A percentile compares a stretch with the other conserved stretches of the same genome.
phyloP scores from a whole-genome alignment of 1,140 invertebrate species.

The Drosophila eugracilis region DNA sequence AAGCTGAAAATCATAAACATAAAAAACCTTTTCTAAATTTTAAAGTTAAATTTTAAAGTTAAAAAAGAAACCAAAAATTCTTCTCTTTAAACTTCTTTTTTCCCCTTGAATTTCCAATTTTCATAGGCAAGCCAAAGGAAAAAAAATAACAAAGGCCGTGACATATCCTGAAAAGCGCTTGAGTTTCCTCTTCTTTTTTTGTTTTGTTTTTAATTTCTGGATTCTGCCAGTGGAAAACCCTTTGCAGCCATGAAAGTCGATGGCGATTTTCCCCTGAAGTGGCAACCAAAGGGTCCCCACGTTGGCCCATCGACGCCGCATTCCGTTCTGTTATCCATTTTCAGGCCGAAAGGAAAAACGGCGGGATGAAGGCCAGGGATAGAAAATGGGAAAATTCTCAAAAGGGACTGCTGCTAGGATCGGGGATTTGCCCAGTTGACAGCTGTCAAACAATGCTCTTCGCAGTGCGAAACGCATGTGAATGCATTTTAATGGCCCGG shows the following conservation, averaged over 20 bases:
- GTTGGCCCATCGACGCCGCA: constrained; percentile 47
- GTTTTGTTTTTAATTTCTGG: neutral
- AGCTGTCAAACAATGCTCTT: constrained; percentile 53
- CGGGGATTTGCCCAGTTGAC: constrained; percentile 23
- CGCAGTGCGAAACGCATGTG: constrained; percentile 42
- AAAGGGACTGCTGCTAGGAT: too few species aligned
- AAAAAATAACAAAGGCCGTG: neutral
- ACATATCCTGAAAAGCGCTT: neutral
- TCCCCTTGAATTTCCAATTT: too few species aligned
- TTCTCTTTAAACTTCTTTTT: too few species aligned
- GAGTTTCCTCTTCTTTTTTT: neutral
- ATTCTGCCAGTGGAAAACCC: neutral
- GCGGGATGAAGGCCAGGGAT: too few species aligned
- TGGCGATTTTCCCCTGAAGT: constrained; percentile 34
- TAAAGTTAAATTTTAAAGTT: too few species aligned
- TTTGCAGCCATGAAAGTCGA: neutral
- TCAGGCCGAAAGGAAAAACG: neutral
- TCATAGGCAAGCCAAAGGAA: too few species aligned
- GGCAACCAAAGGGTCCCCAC: constrained; percentile 46
- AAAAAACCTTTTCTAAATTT: too few species aligned
- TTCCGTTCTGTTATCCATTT: constrained; percentile 12
- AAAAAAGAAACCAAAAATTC: too few species aligned
- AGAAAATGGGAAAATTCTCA: too few species aligned
- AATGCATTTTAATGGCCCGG: constrained; percentile 64
- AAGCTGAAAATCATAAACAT: too few species aligned